phyloP scores from a whole-genome alignment of 2,113 vertebrate species.

The Aegotheles bennettii region DNA sequence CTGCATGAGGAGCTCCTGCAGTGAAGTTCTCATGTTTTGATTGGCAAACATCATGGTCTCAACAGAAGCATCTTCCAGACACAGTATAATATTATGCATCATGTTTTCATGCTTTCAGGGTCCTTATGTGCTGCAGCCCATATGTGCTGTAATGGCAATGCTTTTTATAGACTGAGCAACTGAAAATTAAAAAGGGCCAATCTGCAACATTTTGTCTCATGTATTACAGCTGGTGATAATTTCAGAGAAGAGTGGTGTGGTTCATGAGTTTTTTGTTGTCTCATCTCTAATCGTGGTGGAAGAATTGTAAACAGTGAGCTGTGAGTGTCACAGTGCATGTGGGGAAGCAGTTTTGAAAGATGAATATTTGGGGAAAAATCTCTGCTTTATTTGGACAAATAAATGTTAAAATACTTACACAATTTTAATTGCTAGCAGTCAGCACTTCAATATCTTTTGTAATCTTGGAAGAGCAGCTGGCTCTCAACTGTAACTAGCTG shows the following conservation, averaged over 20 bases:
- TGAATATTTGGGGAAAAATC: neutral
- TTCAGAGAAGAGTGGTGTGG: neutral
- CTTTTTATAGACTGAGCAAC: conserved; percentile 17
- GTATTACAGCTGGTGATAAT: neutral
- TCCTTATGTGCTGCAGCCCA: neutral
- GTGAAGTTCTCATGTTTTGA: neutral
- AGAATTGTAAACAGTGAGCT: neutral
- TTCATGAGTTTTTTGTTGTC: neutral
- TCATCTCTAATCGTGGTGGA: neutral
- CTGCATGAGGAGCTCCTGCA: neutral
- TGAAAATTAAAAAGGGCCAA: neutral
- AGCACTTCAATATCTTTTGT: neutral
- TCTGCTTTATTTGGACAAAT: neutral
- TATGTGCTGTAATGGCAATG: conserved; percentile 5
- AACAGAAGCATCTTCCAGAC: neutral
- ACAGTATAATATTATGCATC: neutral
- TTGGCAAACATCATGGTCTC: neutral
- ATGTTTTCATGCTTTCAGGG: neutral
- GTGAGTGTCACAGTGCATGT: neutral
- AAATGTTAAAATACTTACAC: neutral
- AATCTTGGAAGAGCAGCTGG: neutral
- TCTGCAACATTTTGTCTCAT: neutral
- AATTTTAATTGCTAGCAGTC: neutral
- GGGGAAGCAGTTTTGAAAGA: neutral
- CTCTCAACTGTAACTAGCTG: neutral